Base-by-base conservation (phyloP, 2,888 invertebrate genomes). In the Himalopsyche anomala region DNA sequence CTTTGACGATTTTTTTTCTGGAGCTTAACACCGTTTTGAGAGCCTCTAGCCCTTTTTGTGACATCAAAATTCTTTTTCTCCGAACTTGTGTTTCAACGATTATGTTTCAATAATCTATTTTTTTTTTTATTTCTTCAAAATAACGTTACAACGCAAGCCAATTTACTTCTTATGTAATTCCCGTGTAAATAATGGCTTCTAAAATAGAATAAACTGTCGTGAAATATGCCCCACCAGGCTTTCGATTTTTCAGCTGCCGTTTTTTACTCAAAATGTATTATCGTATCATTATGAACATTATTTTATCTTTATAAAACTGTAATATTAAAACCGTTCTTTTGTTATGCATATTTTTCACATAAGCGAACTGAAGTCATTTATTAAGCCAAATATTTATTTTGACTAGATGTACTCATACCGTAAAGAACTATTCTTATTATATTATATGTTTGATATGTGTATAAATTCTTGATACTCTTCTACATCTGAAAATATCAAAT, bases 41-140 rank as follows among this genome's bases (percentile, higher is more conserved):
- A 15, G 74, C 36, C 28, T 11, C 15, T 36, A 74, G 36, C 74
- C 36, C 38, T 36, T 69, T 74, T 36, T 74, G 28, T 38, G 15
- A 74, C 38, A 38, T 74, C 38, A 9, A 38, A 36, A 38, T 38
- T 74, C 74, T 74, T 74, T 74, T 38, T 74, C 74, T 74, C 74
- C 38, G 36, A 36, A 28, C 28, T 36, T 74, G 38, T 38, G 74
- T 74, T 74, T 74, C 38, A 74, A 74, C 38, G 74, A 36, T 74
- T 74, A 36, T 74, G 74, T 74, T 74, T 74, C 74, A 74, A 74
- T 74, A 74, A 74, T 74, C 74, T 74, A 15, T 74, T 74, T 62
- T 62, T 55, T 55, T 55, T 17, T 62, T 19, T 28, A 28, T 28
- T 28, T 28, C 28, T 28, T 3, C n/a, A 62, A 28, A 36, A 74